Conservation (phyloP, 2,797 vertebrate genomes). For the Microctenopoma stevenorrisi region DNA sequence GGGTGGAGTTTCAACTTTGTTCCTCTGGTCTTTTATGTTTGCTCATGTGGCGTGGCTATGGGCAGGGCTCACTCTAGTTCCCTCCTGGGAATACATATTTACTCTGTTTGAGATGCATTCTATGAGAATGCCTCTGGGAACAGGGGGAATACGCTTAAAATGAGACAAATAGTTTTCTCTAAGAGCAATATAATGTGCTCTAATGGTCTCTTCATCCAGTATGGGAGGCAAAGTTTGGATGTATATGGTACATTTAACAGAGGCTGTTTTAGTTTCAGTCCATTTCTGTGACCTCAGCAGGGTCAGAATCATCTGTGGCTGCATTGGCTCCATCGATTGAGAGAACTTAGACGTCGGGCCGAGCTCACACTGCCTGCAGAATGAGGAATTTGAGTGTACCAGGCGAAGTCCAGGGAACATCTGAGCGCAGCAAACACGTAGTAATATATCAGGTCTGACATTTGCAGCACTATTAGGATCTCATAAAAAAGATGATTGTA, state of each 20-base stretch:
- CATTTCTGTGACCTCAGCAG: slow-evolving; percentile 1
- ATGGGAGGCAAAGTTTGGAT: background rate
- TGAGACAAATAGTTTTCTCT: slow-evolving; percentile 44
- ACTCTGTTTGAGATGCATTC: slow-evolving; percentile 61
- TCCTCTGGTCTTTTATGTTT: slow-evolving; percentile 57
- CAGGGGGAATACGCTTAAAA: slow-evolving; percentile 28
- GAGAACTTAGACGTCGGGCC: background rate
- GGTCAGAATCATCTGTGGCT: slow-evolving; percentile 23
- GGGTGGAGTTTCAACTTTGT: slow-evolving; percentile 35
- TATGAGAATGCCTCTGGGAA: slow-evolving; percentile 53
- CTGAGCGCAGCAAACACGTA: slow-evolving; percentile 39
- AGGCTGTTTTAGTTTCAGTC: background rate
- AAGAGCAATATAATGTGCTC: slow-evolving; percentile 1
- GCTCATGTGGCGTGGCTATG: slow-evolving; percentile 49
- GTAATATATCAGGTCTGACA: slow-evolving; percentile 70
- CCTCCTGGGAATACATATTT: slow-evolving; percentile 59
- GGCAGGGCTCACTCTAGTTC: slow-evolving; percentile 27
- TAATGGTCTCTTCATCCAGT: slow-evolving; percentile 15
- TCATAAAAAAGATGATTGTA: slow-evolving; percentile 64
- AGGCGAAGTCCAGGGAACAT: slow-evolving; percentile 52
- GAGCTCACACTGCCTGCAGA: slow-evolving; percentile 31
- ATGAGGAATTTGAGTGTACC: slow-evolving; percentile 23
- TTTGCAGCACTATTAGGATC: slow-evolving; percentile 72
- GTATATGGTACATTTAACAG: background rate
- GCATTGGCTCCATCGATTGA: slow-evolving; percentile 27